Evolutionary conservation across 2,797 vertebrate genomes (phyloP).

Genomic region (Malurus splendens): DNA sequence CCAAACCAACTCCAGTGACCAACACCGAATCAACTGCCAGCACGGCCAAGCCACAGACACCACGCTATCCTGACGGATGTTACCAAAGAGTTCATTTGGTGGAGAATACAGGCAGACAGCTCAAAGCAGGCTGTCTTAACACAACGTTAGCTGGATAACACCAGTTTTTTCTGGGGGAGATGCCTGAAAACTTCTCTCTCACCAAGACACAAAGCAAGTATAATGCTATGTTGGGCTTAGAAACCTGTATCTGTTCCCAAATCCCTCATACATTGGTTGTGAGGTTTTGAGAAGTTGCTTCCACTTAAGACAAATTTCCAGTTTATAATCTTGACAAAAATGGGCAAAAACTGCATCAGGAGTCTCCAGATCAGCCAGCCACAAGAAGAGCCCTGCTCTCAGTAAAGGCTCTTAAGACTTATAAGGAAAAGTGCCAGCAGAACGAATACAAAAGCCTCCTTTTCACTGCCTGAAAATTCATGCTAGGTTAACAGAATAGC

Average conservation of each 20-base stretch:
- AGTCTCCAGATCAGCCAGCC: background rate
- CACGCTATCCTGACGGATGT: background rate
- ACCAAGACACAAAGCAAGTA: background rate
- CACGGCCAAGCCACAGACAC: rapidly evolving
- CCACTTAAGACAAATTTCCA: background rate
- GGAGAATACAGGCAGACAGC: background rate
- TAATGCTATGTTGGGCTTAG: rapidly evolving
- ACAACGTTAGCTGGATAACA: background rate
- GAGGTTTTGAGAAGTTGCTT: background rate
- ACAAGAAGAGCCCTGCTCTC: background rate
- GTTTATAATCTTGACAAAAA: background rate
- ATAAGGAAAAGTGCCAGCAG: background rate
- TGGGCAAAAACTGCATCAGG: background rate
- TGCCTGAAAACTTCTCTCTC: background rate
- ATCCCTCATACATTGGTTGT: background rate
- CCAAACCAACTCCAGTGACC: background rate
- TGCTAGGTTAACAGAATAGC: background rate
- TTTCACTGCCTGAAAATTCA: background rate
- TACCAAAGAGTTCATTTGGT: background rate
- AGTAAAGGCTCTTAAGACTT: background rate
- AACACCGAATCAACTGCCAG: background rate
- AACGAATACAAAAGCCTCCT: background rate
- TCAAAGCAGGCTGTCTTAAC: background rate
- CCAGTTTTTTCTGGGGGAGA: background rate
- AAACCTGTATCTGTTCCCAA: background rate